Evolutionary conservation across 1,140 invertebrate species (phyloP).

Genomic region (Drosophila orosa): DNA sequence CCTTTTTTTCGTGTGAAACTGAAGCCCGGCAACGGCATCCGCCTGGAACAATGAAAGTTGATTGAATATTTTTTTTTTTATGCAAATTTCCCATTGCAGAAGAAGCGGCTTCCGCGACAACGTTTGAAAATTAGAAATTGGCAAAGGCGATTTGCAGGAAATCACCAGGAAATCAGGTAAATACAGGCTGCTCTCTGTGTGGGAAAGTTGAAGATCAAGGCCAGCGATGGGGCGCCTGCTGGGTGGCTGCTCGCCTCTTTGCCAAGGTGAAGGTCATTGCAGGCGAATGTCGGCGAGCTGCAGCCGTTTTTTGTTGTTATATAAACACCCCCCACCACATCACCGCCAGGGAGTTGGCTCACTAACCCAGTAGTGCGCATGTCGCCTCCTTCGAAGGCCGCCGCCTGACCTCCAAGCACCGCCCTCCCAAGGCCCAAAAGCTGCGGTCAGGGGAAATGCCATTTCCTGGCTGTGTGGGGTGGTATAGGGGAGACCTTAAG

Average conservation of each 20-base stretch:
- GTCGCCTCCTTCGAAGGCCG: slow-evolving; percentile 56
- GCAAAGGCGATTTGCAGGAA: slow-evolving; percentile 15
- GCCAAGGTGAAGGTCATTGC: slow-evolving; percentile 79
- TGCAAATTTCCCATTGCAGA: slow-evolving; percentile 63
- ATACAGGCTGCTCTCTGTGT: slow-evolving; percentile 16
- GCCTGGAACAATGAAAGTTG: slow-evolving; percentile 55
- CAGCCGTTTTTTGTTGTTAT: slow-evolving; percentile 74
- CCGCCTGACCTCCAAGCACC: slow-evolving; percentile 50
- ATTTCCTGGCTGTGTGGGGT: slow-evolving; percentile 2
- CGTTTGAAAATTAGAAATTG: slow-evolving; percentile 9
- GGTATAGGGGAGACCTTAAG: no score
- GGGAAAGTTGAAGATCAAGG: slow-evolving; percentile 73
- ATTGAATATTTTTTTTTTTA: slow-evolving; percentile 73
- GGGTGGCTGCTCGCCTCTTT: slow-evolving; percentile 30
- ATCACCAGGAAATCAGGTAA: slow-evolving; percentile 53
- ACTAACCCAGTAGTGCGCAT: slow-evolving; percentile 68
- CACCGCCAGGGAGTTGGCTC: slow-evolving; percentile 31
- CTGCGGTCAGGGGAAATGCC: background rate
- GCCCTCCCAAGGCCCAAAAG: slow-evolving; percentile 17
- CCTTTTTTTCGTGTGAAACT: slow-evolving; percentile 59
- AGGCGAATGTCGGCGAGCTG: slow-evolving; percentile 52
- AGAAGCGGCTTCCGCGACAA: slow-evolving; percentile 4
- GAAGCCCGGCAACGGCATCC: slow-evolving; percentile 65
- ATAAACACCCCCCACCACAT: slow-evolving; percentile 21
- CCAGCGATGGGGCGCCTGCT: slow-evolving; percentile 15